Evolutionary conservation across 2,888 invertebrate genomes (phyloP).

Genomic region (Cephus runcator): DNA sequence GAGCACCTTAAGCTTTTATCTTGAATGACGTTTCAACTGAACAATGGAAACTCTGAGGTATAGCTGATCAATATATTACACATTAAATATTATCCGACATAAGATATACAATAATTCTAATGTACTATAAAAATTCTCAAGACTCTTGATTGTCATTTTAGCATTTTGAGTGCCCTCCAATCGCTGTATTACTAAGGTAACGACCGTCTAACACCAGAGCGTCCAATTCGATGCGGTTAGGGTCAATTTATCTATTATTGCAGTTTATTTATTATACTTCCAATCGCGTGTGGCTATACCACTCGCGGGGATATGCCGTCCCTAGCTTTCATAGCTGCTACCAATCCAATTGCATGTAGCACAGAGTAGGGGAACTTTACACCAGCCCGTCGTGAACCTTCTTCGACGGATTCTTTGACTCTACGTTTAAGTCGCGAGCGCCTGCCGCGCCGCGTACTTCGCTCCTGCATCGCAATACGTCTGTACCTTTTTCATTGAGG

Average conservation of each 20-base stretch:
- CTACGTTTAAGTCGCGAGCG: conserved; percentile 55
- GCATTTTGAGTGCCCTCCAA: neutral
- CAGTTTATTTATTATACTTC: conserved; percentile 58
- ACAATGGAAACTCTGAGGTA: neutral
- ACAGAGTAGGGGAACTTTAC: neutral
- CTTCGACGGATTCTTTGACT: neutral
- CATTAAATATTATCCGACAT: neutral
- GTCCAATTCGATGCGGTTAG: conserved; percentile 58
- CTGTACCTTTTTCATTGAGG: neutral
- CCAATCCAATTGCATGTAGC: neutral
- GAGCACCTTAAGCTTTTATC: neutral
- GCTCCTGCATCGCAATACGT: neutral
- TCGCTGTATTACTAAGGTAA: conserved; percentile 21
- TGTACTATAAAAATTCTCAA: neutral
- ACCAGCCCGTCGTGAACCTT: neutral
- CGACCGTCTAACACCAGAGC: conserved; percentile 51
- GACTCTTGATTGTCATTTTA: neutral
- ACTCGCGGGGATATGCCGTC: conserved; percentile 15
- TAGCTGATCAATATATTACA: neutral
- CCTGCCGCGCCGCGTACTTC: conserved; percentile 49
- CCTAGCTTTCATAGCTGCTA: neutral
- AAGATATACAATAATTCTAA: neutral
- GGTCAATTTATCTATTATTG: conserved; percentile 62
- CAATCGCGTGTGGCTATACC: conserved; percentile 4
- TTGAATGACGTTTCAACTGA: neutral